phyloP scores from a whole-genome alignment of 2,113 vertebrate genomes.

The Rostratula benghalensis region DNA sequence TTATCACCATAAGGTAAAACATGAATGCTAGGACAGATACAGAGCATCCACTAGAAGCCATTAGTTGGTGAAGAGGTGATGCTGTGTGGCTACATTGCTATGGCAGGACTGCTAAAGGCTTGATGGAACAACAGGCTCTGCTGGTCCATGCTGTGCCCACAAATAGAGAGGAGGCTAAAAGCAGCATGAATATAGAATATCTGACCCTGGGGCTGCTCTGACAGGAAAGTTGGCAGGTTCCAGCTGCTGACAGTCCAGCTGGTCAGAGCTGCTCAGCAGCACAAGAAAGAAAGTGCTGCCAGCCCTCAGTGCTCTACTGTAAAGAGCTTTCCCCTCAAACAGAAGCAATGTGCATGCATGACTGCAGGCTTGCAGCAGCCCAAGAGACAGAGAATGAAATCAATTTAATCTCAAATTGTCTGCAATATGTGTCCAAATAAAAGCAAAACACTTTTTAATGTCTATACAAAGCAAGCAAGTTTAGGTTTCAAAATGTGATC shows the following conservation, averaged over 20 bases:
- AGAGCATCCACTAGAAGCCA: not conserved
- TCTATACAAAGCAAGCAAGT: not conserved
- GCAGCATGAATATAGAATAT: not conserved
- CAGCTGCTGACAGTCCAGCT: not conserved
- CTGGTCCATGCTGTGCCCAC: not conserved
- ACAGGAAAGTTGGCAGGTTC: not conserved
- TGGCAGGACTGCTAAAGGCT: not conserved
- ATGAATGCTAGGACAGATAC: not conserved
- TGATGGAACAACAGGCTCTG: not conserved
- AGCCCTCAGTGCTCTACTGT: not conserved
- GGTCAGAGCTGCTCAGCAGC: not conserved
- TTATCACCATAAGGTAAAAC: not conserved
- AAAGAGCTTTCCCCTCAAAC: not conserved
- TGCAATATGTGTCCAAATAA: not conserved
- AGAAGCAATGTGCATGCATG: not conserved
- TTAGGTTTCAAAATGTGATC: not conserved
- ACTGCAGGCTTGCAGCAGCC: not conserved
- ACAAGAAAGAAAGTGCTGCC: not conserved
- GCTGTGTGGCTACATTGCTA: not conserved
- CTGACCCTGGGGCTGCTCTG: accelerated
- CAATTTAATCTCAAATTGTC: not conserved
- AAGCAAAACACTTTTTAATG: not conserved
- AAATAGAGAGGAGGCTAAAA: not conserved
- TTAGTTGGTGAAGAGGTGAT: not conserved
- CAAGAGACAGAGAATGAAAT: not conserved